Percentiles rank a stretch among this genome's conserved stretches.
Evolutionary conservation across 2,797 vertebrate genomes (phyloP).

Genomic region (Leucoraja ocellata): DNA sequence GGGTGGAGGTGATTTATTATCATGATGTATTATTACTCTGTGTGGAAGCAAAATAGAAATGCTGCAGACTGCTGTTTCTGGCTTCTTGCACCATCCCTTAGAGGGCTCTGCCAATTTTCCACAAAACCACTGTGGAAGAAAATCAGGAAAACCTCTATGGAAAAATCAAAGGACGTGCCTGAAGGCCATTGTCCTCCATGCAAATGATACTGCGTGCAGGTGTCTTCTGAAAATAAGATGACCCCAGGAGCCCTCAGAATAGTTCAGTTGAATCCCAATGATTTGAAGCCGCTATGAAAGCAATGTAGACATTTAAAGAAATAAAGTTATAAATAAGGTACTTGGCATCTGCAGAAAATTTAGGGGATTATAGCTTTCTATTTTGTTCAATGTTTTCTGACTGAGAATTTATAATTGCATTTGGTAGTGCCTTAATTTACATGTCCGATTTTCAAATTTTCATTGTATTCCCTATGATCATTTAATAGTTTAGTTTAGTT

Average conservation of each 20-base stretch:
- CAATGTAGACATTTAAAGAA: background rate
- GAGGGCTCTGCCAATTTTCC: background rate
- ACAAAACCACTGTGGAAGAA: background rate
- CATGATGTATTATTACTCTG: background rate
- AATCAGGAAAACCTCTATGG: background rate
- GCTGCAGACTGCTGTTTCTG: background rate
- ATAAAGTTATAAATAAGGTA: background rate
- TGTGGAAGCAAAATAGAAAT: background rate
- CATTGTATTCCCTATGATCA: too few relatives aligned
- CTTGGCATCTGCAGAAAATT: background rate
- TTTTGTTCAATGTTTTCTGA: background rate
- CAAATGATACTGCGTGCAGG: background rate
- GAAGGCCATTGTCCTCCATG: background rate
- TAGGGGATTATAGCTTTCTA: background rate
- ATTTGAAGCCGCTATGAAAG: background rate
- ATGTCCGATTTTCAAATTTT: too few relatives aligned
- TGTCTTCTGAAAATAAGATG: background rate
- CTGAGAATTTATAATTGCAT: background rate
- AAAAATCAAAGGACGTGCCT: background rate
- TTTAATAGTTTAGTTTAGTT: too few relatives aligned
- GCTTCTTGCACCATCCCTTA: background rate
- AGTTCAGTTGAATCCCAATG: background rate
- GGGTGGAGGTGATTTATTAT: background rate
- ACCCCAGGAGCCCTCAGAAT: background rate
- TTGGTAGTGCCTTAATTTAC: background rate